phyloP scores from a whole-genome alignment of 2,888 invertebrate genomes.

The Papilio protenor region DNA sequence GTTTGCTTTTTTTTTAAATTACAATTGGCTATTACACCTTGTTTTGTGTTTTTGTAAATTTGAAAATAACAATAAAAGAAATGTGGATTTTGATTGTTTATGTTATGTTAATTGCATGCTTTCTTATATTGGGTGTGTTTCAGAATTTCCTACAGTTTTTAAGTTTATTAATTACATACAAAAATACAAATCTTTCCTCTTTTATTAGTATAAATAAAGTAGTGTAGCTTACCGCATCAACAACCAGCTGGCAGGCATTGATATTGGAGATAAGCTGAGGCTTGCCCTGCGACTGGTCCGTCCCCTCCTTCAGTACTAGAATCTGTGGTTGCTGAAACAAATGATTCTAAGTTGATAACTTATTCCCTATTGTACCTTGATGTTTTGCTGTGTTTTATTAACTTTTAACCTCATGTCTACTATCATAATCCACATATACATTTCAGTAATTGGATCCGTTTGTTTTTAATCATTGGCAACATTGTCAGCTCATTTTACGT shows the following conservation, averaged over 20 bases:
- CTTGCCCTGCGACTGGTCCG: slow-evolving; percentile 97
- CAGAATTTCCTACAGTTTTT: too few species aligned
- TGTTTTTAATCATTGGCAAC: slow-evolving; percentile 62
- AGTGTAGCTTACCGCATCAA: slow-evolving; percentile 90
- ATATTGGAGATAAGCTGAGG: slow-evolving; percentile 98
- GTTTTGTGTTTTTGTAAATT: too few species aligned
- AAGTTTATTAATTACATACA: too few species aligned
- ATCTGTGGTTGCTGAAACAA: slow-evolving; percentile 96
- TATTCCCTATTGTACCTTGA: background rate
- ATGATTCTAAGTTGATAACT: background rate
- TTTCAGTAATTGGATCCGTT: slow-evolving; percentile 70
- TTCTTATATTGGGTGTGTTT: too few species aligned
- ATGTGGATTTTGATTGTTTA: too few species aligned
- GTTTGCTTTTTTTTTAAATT: too few species aligned
- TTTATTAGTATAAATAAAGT: too few species aligned
- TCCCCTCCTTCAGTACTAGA: slow-evolving; percentile 98
- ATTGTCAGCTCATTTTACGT: slow-evolving; percentile 29
- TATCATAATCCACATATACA: slow-evolving; percentile 10
- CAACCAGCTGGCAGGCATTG: slow-evolving; percentile 97
- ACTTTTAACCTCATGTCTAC: slow-evolving; percentile 2
- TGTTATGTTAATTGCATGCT: too few species aligned
- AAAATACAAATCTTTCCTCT: too few species aligned
- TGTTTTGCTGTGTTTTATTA: background rate
- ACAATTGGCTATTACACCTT: too few species aligned
- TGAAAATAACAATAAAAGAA: too few species aligned